Base-by-base conservation (phyloP, 2,888 invertebrate genomes). In the Cryptus viduatorius region DNA sequence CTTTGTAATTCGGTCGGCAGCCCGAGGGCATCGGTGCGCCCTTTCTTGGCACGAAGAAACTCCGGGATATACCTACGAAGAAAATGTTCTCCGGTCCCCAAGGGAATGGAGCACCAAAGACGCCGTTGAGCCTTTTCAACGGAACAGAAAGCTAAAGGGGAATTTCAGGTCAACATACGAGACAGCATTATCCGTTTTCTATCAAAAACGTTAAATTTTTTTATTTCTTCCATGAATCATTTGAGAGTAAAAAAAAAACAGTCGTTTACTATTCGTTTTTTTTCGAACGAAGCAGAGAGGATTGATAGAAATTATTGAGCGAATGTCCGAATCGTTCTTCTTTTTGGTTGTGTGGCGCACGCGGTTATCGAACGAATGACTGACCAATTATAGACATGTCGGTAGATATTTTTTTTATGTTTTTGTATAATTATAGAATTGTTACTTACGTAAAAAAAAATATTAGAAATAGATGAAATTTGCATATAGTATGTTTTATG, bases 1-100 rank as follows among this genome's bases (percentile, higher is more conserved):
- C 88, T 88, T 89, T 86, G 88, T 89, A 90, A 90, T 90, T 89
- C 86, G 87, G 84, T 88, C 87, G 88, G 86, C 88, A 86, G 89
- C 88, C 86, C 85, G 81, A 82, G 86, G 88, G 69, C 69, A 37
- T 82, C 61, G 53, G 53, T 68, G 64, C 76, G 64, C 68, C 56
- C 59, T 72, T 80, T 80, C 68, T 72, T 64, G 61, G 24, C 8
- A 29, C 59, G 14, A 46, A 75, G 79, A 16, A 19, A 24, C 10
- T 14, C 19, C 37, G 53, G 19, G 37, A 50, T 46, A 56, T 7
- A 8, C 44, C 44, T 16, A 4, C 19, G 59, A 56, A 64, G 53
- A 72, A 31, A 16, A 42, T 42, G 73, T 78, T 73, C 42, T 3
- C 16, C 48, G 44, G 37, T 83, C 84, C 84, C 75, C 24, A 65